Percentiles rank a stretch among this genome's conserved stretches.
These are phyloP conservation scores for Trissonchulus sp. DNA, from an alignment of 2,888 invertebrate species.

Conservation along the genomic window DNA sequence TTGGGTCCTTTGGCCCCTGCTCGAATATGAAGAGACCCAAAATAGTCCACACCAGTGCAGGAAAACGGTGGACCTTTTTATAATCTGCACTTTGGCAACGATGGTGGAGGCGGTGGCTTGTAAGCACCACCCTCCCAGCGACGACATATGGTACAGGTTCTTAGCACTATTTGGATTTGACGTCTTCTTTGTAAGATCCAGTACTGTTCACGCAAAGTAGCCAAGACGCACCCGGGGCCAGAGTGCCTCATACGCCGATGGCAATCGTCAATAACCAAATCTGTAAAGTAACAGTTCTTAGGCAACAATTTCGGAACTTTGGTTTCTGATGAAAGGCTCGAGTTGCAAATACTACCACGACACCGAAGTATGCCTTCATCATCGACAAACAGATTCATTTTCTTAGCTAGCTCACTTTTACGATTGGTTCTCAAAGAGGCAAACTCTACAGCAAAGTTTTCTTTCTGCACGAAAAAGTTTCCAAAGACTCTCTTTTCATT, in stretches of 20 bases:
- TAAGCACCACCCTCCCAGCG: not conserved
- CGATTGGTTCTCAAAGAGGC: not conserved
- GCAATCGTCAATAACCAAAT: no score
- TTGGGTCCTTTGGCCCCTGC: not conserved
- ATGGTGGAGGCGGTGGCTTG: not conserved
- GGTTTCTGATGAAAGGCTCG: not conserved
- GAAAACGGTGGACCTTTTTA: no score
- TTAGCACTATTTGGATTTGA: not conserved
- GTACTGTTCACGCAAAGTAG: not conserved
- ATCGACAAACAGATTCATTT: not conserved
- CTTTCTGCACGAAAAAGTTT: not conserved
- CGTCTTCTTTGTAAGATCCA: not conserved
- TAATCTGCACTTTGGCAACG: not conserved
- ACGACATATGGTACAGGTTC: not conserved
- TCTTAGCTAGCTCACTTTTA: not conserved
- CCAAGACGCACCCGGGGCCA: not conserved
- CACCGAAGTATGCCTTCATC: not conserved
- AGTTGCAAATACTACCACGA: not conserved
- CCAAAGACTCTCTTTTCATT: not conserved
- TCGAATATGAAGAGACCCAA: not conserved
- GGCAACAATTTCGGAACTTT: constrained; percentile 3
- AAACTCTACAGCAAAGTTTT: not conserved
- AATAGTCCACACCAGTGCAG: no score
- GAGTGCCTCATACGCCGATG: not conserved
- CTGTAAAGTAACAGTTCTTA: not conserved